Evolutionary conservation across 2,888 invertebrate species (phyloP).

Genomic region (Spatulosminthurus flaviceps): DNA sequence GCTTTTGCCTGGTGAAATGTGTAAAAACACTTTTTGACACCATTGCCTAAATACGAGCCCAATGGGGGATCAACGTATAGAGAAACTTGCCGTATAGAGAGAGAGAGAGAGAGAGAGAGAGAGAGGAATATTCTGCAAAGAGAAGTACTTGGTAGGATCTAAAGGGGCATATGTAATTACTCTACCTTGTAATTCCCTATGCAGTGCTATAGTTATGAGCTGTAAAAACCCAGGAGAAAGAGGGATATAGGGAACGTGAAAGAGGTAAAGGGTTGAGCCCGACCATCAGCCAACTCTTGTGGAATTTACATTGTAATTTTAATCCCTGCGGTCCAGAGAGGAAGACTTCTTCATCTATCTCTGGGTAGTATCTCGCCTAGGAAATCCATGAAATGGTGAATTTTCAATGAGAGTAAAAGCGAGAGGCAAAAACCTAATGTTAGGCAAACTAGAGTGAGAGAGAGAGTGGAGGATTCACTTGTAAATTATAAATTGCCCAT

Average conservation of each 20-base stretch:
- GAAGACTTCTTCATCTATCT: constrained; percentile 43
- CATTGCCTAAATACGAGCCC: constrained; percentile 13
- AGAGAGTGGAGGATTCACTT: constrained; percentile 42
- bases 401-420: constrained; percentile 49
- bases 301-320: constrained; percentile 40
- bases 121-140: neutral
- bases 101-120: too few relatives aligned
- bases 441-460: constrained; percentile 33
- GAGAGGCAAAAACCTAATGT: constrained; percentile 39
- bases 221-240: neutral
- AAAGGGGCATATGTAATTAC: neutral
- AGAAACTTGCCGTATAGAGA: too few relatives aligned
- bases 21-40: neutral
- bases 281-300: constrained; percentile 21
- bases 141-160: neutral
- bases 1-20: constrained; percentile 12
- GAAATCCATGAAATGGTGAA: constrained; percentile 46
- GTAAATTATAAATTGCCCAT: constrained; percentile 46
- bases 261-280: neutral
- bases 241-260: neutral
- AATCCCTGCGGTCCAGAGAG: constrained; percentile 29
- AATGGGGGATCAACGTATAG: constrained; percentile 18
- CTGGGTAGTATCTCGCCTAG: constrained; percentile 24
- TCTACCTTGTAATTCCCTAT: neutral
- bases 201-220: neutral